Evolutionary conservation across 2,888 invertebrate species (phyloP).

Genomic region (Micoletzkya japonica): DNA sequence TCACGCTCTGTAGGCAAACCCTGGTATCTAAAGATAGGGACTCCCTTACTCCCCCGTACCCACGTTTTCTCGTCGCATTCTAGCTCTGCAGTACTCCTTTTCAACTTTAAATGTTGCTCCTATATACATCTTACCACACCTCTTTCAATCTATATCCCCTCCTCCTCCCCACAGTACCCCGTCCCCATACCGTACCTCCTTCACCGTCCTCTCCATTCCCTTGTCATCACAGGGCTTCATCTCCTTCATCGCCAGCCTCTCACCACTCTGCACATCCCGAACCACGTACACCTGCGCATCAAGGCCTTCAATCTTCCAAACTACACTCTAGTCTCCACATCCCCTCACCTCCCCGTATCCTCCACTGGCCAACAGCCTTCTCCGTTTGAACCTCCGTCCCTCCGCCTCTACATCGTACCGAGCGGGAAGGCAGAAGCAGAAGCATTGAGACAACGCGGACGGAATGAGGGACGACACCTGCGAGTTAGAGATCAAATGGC

Average conservation of each 20-base stretch:
- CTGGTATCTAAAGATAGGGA: too few species aligned
- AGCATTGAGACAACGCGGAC: neutral
- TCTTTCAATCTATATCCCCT: too few species aligned
- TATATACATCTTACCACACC: too few species aligned
- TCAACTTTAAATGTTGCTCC: too few species aligned
- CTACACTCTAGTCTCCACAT: neutral
- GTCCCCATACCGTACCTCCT: conserved; percentile 34
- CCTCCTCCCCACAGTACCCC: neutral
- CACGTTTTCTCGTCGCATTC: too few species aligned
- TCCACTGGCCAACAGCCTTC: conserved; percentile 76
- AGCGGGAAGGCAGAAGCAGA: conserved; percentile 75
- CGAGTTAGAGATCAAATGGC: neutral
- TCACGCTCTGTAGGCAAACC: too few species aligned
- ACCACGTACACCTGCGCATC: conserved; percentile 17
- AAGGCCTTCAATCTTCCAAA: neutral
- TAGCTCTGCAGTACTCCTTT: too few species aligned
- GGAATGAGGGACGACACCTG: conserved; percentile 18
- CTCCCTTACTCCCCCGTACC: too few species aligned
- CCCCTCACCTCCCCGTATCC: conserved; percentile 39
- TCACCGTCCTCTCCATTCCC: conserved; percentile 26
- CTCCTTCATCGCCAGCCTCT: conserved; percentile 50
- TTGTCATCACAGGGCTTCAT: conserved; percentile 39
- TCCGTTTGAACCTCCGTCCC: conserved; percentile 74
- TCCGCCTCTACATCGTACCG: conserved; percentile 76
- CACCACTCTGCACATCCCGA: conserved; percentile 39